A percentile compares a stretch with the other conserved stretches of the same genome.
Conservation (phyloP, 2,888 invertebrate species). For the Sphaerophoria taeniata region DNA sequence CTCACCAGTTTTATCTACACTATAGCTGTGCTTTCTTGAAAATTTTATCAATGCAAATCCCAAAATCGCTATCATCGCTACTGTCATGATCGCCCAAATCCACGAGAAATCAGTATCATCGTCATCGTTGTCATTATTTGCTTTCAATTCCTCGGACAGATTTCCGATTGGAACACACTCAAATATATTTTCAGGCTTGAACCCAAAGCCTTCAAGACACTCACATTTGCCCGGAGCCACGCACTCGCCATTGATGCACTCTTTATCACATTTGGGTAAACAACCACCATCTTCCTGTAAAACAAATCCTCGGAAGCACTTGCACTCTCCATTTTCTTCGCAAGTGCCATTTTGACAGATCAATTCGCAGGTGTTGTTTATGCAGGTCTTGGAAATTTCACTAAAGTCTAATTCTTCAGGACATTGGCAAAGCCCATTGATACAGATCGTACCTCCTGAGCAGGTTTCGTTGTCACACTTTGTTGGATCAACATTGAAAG, state of each 20-base stretch:
- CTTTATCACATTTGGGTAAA: not conserved
- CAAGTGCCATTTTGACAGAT: conserved; percentile 8
- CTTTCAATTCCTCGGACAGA: not conserved
- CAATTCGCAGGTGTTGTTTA: not conserved
- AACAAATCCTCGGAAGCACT: not conserved
- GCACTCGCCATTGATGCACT: conserved; percentile 15
- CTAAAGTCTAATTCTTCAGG: not conserved
- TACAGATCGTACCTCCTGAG: not conserved
- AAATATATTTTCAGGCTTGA: not conserved
- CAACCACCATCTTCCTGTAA: not conserved
- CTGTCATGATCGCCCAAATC: not conserved
- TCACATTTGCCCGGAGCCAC: not conserved
- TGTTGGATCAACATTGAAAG: not conserved
- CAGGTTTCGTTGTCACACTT: not conserved
- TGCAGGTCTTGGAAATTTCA: not conserved
- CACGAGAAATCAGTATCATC: not conserved
- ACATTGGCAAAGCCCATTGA: conserved; percentile 10
- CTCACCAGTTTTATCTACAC: not conserved
- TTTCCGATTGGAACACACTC: not conserved
- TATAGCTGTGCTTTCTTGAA: not conserved
- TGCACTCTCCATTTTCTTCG: not conserved
- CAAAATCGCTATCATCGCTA: not conserved
- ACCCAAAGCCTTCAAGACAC: conserved; percentile 4
- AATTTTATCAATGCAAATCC: not conserved
- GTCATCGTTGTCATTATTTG: not conserved